Evolutionary conservation across 2,888 invertebrate genomes (phyloP), one percentile per base, ranked within the genome.

Genomic region (Tipula lateralis): DNA sequence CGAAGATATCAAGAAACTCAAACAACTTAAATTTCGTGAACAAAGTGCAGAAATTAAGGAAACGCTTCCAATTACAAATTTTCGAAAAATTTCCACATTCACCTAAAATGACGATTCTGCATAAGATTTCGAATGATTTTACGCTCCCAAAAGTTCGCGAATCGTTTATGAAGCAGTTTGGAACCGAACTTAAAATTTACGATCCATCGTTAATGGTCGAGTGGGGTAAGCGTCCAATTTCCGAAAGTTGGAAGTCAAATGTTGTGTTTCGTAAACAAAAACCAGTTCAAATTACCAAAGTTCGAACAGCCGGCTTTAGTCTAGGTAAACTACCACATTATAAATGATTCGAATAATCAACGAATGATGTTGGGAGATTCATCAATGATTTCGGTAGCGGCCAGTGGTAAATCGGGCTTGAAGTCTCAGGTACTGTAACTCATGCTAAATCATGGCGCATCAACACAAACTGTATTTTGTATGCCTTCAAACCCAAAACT

Each of bases 21-120:
- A 99, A 88, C 99, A 99, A 91, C 91, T 99, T 0, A 96, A 99
- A 89, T 98, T 99, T 87, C 93, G 99, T 16, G 99, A 99, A 89
- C 98, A 99, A 90, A 98, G 98, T 88, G 99, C 99, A 0, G 99
- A 99, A 89, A 99, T 99, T 86, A 98, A 99, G 89, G 97, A 99
- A 91, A 98, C 97, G 1, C 91, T 99, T 36, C 99, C 92, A 99
- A 82, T 91, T 99, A 86, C 92, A 99, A 87, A 96, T 99, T 87
- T 99, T 99, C 90, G 99, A 99, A 89, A 97, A 97, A 89, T 99
- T 99, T 90, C 99, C 99, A 0, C 98, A 99, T 87, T 97, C 98
- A 87, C 99, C 99, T 0, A 96, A 99, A 89, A 99, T 99, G 99
- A 98, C 98, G 0, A 95, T 95, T 86, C 91, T 99, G 66, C 96